phyloP scores from a whole-genome alignment of 1,140 invertebrate genomes.

The Drosophila nigrodunni region DNA sequence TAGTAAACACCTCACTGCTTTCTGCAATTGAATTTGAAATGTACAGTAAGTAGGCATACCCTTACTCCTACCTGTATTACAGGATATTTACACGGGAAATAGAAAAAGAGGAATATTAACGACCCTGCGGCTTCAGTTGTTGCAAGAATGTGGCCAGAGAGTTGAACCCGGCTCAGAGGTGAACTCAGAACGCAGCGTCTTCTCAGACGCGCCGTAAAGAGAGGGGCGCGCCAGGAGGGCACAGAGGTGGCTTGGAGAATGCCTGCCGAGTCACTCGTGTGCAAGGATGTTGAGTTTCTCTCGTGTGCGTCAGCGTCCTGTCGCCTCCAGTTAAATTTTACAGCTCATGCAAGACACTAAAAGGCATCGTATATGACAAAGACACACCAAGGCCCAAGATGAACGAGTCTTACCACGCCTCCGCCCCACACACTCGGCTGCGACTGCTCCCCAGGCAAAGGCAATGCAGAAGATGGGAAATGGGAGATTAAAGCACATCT shows the following conservation, averaged over 20 bases:
- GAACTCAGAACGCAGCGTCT: conserved; percentile 30
- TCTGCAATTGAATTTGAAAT: too few species aligned
- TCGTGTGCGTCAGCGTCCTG: conserved; percentile 48
- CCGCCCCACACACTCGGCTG: not conserved
- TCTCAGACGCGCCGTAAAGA: not conserved
- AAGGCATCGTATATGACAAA: conserved; percentile 57
- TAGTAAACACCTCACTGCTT: too few species aligned
- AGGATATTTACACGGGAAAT: conserved; percentile 24
- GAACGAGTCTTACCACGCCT: conserved; percentile 2
- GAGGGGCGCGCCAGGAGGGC: too few species aligned
- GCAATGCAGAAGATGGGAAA: conserved; percentile 35
- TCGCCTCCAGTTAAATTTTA: conserved; percentile 64
- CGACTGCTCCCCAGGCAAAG: not conserved
- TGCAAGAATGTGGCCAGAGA: conserved; percentile 32
- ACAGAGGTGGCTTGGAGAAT: not conserved
- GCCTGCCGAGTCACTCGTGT: conserved; percentile 29
- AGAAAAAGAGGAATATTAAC: conserved; percentile 54
- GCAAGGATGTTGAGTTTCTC: conserved; percentile 34
- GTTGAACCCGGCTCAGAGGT: conserved; percentile 32
- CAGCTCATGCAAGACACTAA: conserved; percentile 63
- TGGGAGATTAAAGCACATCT: conserved; percentile 65
- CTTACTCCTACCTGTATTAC: not conserved
- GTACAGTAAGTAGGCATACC: not conserved
- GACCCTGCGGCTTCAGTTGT: conserved; percentile 45
- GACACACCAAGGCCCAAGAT: conserved; percentile 29